Base-by-base conservation (phyloP, 2,888 invertebrate genomes). In the Cryptophagus acutangulus region DNA sequence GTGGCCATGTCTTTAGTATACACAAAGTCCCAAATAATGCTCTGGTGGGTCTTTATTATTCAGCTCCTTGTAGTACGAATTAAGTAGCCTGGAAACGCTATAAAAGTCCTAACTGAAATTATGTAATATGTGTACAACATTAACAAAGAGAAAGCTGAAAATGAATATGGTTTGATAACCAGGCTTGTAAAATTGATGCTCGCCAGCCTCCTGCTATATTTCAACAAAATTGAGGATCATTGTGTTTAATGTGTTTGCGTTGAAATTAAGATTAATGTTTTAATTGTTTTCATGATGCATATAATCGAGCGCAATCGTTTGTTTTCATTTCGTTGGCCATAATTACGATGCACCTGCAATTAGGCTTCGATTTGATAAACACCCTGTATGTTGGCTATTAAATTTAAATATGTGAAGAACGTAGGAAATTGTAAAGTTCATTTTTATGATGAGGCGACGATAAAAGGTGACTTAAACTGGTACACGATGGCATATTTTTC, bases 201-300 rank as follows among this genome's bases (percentile, higher is more conserved):
- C n/a, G n/a, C n/a, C n/a, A n/a, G n/a, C n/a, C n/a, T n/a, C n/a
- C n/a, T n/a, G 24, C 16, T 17, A 28, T 17, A 28, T 37, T 5
- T 38, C 16, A 20, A 17, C 18, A 30, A 25, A 33, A n/a, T n/a
- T 33, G 33, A 25, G n/a, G 33, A 38, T 38, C 17, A 40, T 40
- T 15, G 28, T 9, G 17, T 17, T 20, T 15, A 34, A 34, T 34
- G 36, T 16, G 16, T 29, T 20, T 20, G 24, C n/a, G 20, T 18
- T 35, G 26, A 34, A 40, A 40, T 40, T 40, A 35, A 40, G 40
- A 40, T 40, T 35, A 40, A 40, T 35, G 40, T 28, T 40, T 40
- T 25, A 40, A 40, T 40, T 40, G 40, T 40, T 40, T 40, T 40
- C 25, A 17, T 26, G 26, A 15, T n/a, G 17, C 17, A 17, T 29